Evolutionary conservation across 35 echinoderm and acorn worm species (phyloP).

Genomic region (Lytechinus pictus): DNA sequence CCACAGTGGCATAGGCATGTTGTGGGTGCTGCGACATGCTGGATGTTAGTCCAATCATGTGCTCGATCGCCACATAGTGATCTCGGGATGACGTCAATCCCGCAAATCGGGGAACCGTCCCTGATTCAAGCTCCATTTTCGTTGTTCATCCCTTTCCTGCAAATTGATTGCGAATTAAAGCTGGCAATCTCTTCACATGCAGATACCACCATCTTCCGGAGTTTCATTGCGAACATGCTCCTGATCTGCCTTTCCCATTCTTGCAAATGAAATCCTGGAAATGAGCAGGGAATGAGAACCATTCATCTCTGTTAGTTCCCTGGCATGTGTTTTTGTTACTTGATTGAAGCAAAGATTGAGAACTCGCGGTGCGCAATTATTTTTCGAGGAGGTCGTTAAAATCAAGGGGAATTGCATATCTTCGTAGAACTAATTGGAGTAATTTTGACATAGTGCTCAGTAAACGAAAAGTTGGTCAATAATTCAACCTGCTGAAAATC

Average conservation of each 20-base stretch:
- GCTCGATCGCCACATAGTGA: not conserved
- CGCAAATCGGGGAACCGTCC: not conserved
- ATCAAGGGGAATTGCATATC: too few relatives aligned
- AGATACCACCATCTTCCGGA: not conserved
- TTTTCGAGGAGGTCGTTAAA: too few relatives aligned
- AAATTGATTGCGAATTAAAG: conserved; percentile 13
- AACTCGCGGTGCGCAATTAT: too few relatives aligned
- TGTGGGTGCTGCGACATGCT: not conserved
- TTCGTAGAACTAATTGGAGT: too few relatives aligned
- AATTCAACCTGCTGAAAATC: too few relatives aligned
- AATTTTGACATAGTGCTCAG: too few relatives aligned
- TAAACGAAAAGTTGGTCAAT: too few relatives aligned
- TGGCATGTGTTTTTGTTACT: not conserved
- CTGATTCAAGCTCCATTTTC: not conserved
- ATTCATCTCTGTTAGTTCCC: not conserved
- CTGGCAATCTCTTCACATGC: not conserved
- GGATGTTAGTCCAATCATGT: not conserved
- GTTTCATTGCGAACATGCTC: not conserved
- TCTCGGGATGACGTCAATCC: not conserved
- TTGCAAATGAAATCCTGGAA: not conserved
- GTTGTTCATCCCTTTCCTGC: not conserved
- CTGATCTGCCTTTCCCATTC: not conserved
- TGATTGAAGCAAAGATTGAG: too few relatives aligned
- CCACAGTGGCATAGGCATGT: not conserved
- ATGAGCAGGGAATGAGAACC: not conserved